Base-by-base conservation (phyloP, 2,113 vertebrate species). In the Ranitomeya variabilis region DNA sequence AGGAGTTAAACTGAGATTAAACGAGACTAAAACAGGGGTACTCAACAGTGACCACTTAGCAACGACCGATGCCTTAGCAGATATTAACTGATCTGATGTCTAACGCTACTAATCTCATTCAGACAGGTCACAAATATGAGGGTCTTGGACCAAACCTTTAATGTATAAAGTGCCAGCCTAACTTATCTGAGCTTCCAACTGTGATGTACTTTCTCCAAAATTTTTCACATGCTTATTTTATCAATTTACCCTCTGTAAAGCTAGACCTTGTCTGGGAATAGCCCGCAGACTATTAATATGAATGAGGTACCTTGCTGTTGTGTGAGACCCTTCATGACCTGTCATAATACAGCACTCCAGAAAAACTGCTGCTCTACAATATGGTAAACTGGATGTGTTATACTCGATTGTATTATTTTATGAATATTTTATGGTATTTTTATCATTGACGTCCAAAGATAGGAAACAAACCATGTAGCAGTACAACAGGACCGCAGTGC, bases 361-460 rank as follows among this genome's bases (percentile, higher is more conserved):
- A 66, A 79, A 79, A 86, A 51, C 6, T 21, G 37, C 73, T 62
- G 59, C 45, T 87, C 45, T 81, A 69, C 77, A 71, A 57, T 69
- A 87, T n/a, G 78, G 21, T 81, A 80, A 87, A 87, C 64, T 87
- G 23, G 45, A 80, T 71, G 15, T 67, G 77, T 87, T 55, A 76
- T 26, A 52, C 51, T 87, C 60, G 60, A 60, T 87, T 55, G 19
- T 21, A 60, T 87, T 71, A 59, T 57, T 59, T 26, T 59, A 87
- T 87, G 54, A 87, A 87, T 87, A 81, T 87, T 87, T 87, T 60
- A 87, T 71, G 21, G 26, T 6, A 71, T 80, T 18, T 54, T 77
- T 73, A 73, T 37, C 37, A 81, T 87, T 81, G 86, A 59, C 73
- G 45, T 73, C 13, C 74, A 54, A 51, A 87, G 79, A 82, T 78